Evolutionary conservation across 2,113 vertebrate genomes (phyloP).

Genomic region (Phycodurus eques): DNA sequence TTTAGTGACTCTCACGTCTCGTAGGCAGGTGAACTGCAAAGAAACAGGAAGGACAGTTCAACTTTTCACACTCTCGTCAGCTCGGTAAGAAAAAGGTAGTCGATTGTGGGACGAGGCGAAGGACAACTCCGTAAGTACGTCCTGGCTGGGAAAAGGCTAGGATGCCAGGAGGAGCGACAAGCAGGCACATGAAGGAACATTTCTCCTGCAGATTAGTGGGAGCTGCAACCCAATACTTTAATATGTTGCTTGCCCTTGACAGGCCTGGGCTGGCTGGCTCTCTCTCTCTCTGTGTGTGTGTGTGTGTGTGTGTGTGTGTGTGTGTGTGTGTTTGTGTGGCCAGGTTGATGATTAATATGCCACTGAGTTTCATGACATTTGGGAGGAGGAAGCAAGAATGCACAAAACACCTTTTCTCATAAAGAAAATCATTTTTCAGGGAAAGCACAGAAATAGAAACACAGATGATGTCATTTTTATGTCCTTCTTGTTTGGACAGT

Average conservation of each 20-base stretch:
- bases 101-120: constrained; percentile 13
- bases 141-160: not conserved
- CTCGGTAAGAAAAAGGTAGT: constrained; percentile 4
- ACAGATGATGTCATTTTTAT: not conserved
- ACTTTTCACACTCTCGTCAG: not conserved
- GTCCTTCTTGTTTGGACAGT: not conserved
- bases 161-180: constrained; percentile 47
- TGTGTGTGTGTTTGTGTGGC: constrained; percentile 11
- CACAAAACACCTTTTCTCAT: not conserved
- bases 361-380: constrained; percentile 2
- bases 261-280: constrained; percentile 42
- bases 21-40: not conserved
- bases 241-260: constrained; percentile 52
- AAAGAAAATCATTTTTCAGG: not conserved
- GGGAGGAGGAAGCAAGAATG: constrained; percentile 7
- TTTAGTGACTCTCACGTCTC: not conserved
- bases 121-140: not conserved
- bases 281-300: constrained; percentile 34
- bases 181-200: constrained; percentile 59
- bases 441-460: not conserved
- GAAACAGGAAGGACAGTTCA: not conserved
- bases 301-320: constrained; percentile 16
- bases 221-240: constrained; percentile 69
- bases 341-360: constrained; percentile 2
- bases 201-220: constrained; percentile 58